A percentile compares a stretch with the other conserved stretches of the same genome.
Evolutionary conservation across 1,140 invertebrate species (phyloP).

Genomic region (Drosophila lacteicornis): DNA sequence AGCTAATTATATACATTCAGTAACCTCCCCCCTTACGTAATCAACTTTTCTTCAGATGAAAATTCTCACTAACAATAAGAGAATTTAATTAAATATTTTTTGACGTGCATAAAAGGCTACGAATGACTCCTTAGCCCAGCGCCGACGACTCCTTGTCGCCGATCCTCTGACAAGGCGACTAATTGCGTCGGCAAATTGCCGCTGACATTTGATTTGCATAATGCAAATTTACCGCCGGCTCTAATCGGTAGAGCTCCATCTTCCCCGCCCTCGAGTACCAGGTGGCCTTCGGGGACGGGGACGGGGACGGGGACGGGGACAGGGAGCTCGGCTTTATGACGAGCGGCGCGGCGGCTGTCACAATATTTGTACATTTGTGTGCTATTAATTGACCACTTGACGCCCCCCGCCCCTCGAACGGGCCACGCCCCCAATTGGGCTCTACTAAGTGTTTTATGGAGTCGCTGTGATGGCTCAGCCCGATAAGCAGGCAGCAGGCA

Average conservation of each 20-base stretch:
- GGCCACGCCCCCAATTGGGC: conserved; percentile 18
- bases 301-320: background rate
- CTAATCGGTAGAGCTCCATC: conserved; percentile 62
- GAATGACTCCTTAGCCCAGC: conserved; percentile 7
- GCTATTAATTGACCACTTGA: conserved; percentile 81
- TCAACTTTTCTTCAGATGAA: no score
- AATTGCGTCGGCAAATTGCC: conserved; percentile 76
- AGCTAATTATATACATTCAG: no score
- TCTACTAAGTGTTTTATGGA: conserved; percentile 78
- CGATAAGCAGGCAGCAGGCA: conserved; percentile 62
- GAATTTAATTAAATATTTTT: background rate
- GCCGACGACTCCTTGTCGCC: conserved; percentile 31
- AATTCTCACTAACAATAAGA: background rate
- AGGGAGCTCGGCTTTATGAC: conserved; percentile 61
- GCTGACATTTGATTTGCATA: conserved; percentile 77
- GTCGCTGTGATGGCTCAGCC: conserved; percentile 66
- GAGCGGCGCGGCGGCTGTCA: conserved; percentile 66
- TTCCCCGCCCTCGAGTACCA: background rate
- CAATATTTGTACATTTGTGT: conserved; percentile 82
- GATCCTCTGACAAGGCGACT: conserved; percentile 74
- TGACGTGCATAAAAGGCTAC: background rate
- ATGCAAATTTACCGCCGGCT: conserved; percentile 63
- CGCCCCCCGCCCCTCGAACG: conserved; percentile 49
- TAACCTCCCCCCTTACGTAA: no score
- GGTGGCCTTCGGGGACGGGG: background rate